phyloP scores from a whole-genome alignment of 2,888 invertebrate species.

The Psylliodes chrysocephalus region DNA sequence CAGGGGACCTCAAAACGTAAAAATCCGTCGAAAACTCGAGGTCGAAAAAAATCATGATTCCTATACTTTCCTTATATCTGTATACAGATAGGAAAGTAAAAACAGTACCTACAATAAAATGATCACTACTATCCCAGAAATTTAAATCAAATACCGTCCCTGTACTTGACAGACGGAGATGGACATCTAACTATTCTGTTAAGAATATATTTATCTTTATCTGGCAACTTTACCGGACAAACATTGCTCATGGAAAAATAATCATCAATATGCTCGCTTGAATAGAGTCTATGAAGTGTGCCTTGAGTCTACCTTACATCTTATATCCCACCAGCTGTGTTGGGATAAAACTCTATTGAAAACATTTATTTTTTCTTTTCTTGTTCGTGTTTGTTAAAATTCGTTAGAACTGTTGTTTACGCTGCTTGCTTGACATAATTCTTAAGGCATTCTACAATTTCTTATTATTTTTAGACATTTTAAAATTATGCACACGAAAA shows the following conservation, averaged over 20 bases:
- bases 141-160: too few species aligned
- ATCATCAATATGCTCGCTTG: constrained; percentile 34
- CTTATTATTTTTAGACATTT: too few species aligned
- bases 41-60: too few species aligned
- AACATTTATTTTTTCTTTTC: constrained; percentile 25
- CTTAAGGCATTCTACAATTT: too few species aligned
- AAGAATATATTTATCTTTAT: constrained; percentile 17
- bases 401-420: constrained; percentile 6
- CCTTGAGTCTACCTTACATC: constrained; percentile 31
- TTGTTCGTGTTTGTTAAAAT: constrained; percentile 8
- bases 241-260: constrained; percentile 32
- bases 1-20: too few species aligned
- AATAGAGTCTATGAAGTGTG: constrained; percentile 38
- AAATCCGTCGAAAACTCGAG: too few species aligned
- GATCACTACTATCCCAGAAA: too few species aligned
- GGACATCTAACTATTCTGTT: background rate
- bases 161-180: background rate
- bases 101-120: too few species aligned
- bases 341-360: constrained; percentile 23
- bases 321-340: constrained; percentile 33
- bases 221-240: constrained; percentile 16
- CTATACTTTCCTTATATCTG: too few species aligned
- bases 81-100: too few species aligned
- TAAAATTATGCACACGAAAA: too few species aligned
- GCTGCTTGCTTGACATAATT: too few species aligned